Base-by-base conservation (phyloP, 2,888 invertebrate species). In the Ashinkailepas kermadecensis region DNA sequence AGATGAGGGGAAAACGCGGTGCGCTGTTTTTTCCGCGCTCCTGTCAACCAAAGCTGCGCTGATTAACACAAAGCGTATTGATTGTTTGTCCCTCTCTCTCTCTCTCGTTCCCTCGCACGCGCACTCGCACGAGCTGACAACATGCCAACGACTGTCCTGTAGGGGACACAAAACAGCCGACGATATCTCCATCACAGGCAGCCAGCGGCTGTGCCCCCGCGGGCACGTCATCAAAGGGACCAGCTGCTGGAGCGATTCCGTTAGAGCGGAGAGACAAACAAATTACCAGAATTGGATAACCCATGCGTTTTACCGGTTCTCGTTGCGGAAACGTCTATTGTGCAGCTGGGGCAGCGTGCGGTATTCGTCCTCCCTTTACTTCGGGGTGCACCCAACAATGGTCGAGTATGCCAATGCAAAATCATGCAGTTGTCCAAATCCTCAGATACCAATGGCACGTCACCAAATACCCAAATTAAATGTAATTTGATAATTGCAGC, bases 21-120 rank as follows among this genome's bases (percentile, higher is more conserved):
- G 54, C 74, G 56, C 74, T 56, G 74, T 74, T 74, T 74, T 74
- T 74, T 74, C 74, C 74, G 74, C 54, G 12, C 12, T 8, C 18
- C 74, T 74, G 74, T 74, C 74, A 74, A 7, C 74, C 74, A 74
- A 74, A 74, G 74, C 74, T 74, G 74, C 74, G 13, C 74, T 74
- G 74, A 74, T 74, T 74, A 74, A 74, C 74, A 56, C 74, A 74
- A 74, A 54, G 23, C 74, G 56, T 74, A 74, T 74, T 74, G 74
- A 74, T 74, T 74, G 74, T 74, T 74, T 74, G 54, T 74, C 74
- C 21, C 54, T 12, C 25, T 39, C 39, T 39, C 39, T 1, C 39
- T 39, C 39, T 39, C 39, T 39, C 39, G 39, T 39, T 39, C 39
- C 39, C 39, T 39, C 10, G 67, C 12, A 11, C 25, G 12, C 25